Conservation (phyloP, 2,797 vertebrate species). For the Eospalax fontanierii region DNA sequence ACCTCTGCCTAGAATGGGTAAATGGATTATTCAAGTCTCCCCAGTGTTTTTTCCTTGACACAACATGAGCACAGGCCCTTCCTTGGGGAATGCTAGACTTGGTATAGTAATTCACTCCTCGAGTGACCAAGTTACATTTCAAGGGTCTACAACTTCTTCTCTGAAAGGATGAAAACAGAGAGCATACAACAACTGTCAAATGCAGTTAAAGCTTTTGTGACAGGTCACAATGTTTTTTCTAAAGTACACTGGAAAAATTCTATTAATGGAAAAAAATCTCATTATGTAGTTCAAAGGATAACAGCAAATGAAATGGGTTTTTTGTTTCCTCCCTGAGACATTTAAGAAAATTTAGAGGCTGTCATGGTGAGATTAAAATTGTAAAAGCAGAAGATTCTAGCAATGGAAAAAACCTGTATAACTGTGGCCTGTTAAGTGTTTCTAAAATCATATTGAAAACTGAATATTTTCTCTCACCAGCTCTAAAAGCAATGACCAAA, state of each 20-base stretch:
- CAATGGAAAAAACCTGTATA: neutral
- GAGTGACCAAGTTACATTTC: neutral
- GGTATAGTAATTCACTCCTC: neutral
- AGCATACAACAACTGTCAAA: neutral
- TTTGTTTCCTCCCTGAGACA: neutral
- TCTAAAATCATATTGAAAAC: neutral
- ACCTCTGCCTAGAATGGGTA: neutral
- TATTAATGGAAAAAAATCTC: neutral
- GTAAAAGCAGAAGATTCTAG: neutral
- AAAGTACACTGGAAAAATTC: neutral
- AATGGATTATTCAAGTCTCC: neutral
- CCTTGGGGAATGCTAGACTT: neutral
- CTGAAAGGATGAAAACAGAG: neutral
- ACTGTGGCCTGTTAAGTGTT: neutral
- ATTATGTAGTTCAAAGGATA: neutral
- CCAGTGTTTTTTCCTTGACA: neutral
- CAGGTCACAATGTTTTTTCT: neutral
- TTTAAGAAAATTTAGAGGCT: neutral
- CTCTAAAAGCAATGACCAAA: neutral
- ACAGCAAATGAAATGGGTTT: neutral
- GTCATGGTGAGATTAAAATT: neutral
- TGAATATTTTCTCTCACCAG: neutral
- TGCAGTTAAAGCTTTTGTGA: neutral
- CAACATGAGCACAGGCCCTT: neutral
- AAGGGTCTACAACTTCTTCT: constrained; percentile 1